A percentile compares a stretch with the other conserved stretches of the same genome.
Conservation (phyloP, 2,113 vertebrate genomes). For the Carettochelys insculpta region DNA sequence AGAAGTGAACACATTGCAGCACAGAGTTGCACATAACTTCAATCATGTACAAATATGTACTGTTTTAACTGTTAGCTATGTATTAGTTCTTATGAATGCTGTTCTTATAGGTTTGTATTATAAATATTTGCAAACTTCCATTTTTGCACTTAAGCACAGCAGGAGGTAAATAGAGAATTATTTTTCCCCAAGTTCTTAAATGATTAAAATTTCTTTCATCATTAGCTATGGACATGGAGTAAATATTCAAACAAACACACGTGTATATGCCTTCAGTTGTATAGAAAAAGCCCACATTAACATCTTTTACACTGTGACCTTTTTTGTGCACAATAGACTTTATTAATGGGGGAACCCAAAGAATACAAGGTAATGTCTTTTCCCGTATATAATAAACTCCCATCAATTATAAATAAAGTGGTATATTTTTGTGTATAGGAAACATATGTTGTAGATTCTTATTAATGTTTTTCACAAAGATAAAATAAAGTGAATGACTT, state of each 20-base stretch:
- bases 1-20: rapidly evolving
- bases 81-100: neutral
- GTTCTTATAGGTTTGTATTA: neutral
- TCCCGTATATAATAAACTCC: neutral
- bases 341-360: neutral
- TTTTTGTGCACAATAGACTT: neutral
- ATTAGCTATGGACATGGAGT: neutral
- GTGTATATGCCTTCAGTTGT: neutral
- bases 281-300: neutral
- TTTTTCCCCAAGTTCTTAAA: neutral
- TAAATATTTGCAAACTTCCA: neutral
- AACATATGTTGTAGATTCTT: neutral
- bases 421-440: neutral
- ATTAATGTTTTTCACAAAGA: neutral
- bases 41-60: neutral
- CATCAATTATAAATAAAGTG: neutral
- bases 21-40: neutral
- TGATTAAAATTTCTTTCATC: neutral
- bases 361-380: neutral
- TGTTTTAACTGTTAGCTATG: neutral
- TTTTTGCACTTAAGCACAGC: neutral
- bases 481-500: neutral
- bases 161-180: neutral
- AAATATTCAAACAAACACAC: neutral
- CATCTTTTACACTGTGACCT: neutral